Base-by-base conservation (phyloP, 1,140 invertebrate species). In the Antheraea mylitta region DNA sequence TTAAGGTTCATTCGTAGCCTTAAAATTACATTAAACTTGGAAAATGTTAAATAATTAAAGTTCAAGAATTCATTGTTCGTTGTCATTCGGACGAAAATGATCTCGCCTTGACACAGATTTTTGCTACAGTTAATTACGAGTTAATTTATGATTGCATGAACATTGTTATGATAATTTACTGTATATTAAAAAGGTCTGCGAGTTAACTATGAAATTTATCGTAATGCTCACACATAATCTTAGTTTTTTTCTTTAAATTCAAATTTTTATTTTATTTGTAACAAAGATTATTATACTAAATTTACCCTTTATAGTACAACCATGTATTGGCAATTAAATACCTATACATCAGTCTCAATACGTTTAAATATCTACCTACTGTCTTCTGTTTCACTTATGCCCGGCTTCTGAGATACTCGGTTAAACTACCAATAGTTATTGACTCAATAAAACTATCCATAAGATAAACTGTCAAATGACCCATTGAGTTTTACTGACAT, bases 111-210 rank as follows among this genome's bases (percentile, higher is more conserved):
- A 16, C 45, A 7, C 45, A n/a, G 45, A 16, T 53, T 53, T 53
- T 6, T 53, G 45, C 16, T 53, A 53, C 45, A 53, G 45, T 13
- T 53, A 53, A 53, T 53, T 53, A 53, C 38, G 38, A 42, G 38
- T 11, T 53, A 13, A n/a, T 53, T 53, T 53, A 53, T 13, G 0
- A 9, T 53, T 53, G 16, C 45, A n/a, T 16, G 11, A 53, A 16
- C 45, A 53, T 53, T 53, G 45, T 53, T 53, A 53, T 53, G 45
- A 53, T 53, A 53, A 53, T 53, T 13, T 53, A 53, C 38, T 53
- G 45, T 53, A 53, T 53, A 53, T 16, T 53, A 53, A 53, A 16
- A 13, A 53, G 16, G 11, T 53, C 5, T 53, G 16, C 11, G 10
- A 53, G 45, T 53, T 53, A 53, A 16, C 16, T 53, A 16, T 16